A percentile compares a stretch with the other conserved stretches of the same genome.
These are phyloP conservation scores for Aproaerema taeniolella DNA, from an alignment of 2,888 invertebrate species.

Conservation along the genomic window DNA sequence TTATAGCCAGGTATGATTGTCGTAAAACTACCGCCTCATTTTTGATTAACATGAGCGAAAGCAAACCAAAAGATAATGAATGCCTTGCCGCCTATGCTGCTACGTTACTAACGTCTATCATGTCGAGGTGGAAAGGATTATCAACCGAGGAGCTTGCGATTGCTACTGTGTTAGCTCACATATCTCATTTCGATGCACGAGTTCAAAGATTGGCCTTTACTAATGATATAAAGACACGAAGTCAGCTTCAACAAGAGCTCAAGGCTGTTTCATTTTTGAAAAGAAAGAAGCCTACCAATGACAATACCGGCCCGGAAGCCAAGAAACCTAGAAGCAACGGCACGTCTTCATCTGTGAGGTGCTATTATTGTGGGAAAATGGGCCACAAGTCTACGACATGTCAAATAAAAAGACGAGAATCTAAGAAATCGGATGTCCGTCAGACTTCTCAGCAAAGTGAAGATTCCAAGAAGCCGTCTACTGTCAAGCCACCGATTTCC, in stretches of 20 bases:
- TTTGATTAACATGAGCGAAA: not conserved
- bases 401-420: not conserved
- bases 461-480: not conserved
- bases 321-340: not conserved
- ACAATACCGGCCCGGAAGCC: not conserved
- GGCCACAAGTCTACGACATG: conserved; percentile 6
- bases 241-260: not conserved
- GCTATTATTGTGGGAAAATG: not conserved
- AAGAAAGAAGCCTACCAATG: not conserved
- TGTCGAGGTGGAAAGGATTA: not conserved
- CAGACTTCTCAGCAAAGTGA: not conserved
- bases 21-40: not conserved
- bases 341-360: not conserved
- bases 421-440: not conserved
- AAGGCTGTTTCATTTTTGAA: not conserved
- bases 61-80: conserved; percentile 2
- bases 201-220: conserved; percentile 1
- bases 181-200: not conserved
- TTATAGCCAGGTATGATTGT: conserved; percentile 1
- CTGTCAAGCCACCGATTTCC: not conserved
- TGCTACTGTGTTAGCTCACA: not conserved
- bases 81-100: not conserved
- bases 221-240: not conserved
- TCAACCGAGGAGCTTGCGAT: not conserved
- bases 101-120: not conserved